A percentile compares a stretch with the other conserved stretches of the same genome.
These are phyloP conservation scores for Otolemur garnettii DNA, from an alignment of 2,113 vertebrate genomes.

Conservation along the genomic window DNA sequence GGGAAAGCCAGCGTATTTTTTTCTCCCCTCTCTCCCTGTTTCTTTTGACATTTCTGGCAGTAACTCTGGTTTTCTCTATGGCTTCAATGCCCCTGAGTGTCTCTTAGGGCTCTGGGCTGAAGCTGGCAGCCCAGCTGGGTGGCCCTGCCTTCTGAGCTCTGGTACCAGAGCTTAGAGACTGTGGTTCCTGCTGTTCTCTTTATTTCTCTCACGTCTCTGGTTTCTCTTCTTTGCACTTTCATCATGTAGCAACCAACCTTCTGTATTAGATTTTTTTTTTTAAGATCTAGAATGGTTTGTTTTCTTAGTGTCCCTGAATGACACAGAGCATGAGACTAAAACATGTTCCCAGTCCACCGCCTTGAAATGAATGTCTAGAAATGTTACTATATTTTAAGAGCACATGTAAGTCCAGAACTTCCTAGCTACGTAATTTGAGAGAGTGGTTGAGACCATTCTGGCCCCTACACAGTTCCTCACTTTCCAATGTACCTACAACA, in stretches of 20 bases:
- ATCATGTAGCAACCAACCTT: not conserved
- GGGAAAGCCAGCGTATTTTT: not conserved
- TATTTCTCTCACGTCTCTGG: not conserved
- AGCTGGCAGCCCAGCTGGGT: not conserved
- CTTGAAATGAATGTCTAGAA: not conserved
- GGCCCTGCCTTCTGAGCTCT: not conserved
- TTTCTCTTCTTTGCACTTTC: conserved; percentile 3
- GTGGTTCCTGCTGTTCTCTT: not conserved
- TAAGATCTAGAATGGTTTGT: not conserved
- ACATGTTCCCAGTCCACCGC: not conserved
- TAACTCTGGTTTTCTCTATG: not conserved
- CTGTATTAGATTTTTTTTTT: not conserved
- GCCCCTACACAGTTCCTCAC: too few species aligned
- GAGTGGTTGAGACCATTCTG: not conserved
- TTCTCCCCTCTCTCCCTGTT: not conserved
- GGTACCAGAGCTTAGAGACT: not conserved
- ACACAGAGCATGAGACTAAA: not conserved
- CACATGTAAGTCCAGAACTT: not conserved
- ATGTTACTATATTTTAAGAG: not conserved
- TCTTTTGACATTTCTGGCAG: not conserved
- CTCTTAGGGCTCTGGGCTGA: not conserved
- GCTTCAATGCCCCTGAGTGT: not conserved
- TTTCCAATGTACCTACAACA: not conserved
- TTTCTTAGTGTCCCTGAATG: not conserved
- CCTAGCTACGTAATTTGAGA: not conserved